Conservation (phyloP, 2,888 invertebrate species). For the Branchellion lobata region DNA sequence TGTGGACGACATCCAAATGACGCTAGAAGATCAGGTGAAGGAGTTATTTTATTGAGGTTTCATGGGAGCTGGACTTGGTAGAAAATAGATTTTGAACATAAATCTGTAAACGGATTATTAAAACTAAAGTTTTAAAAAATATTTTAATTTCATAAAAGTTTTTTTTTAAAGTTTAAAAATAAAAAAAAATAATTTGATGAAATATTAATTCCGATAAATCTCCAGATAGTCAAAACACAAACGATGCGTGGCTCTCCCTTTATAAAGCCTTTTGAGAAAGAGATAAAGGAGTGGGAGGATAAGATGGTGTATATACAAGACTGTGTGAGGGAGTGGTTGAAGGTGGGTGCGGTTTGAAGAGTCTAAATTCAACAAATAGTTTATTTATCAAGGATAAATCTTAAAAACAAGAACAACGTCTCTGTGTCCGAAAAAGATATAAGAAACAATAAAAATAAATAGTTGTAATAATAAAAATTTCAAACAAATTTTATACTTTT, state of each 20-base stretch:
- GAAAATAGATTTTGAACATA: no score
- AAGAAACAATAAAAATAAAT: not conserved
- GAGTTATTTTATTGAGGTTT: not conserved
- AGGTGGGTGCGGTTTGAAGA: slow-evolving; percentile 51
- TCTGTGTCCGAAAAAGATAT: not conserved
- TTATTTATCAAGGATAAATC: not conserved
- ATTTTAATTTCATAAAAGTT: no score
- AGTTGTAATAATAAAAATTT: no score
- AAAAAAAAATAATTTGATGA: no score
- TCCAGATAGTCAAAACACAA: slow-evolving; percentile 62
- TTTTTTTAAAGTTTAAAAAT: no score
- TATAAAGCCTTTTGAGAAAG: slow-evolving; percentile 63
- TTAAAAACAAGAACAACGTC: not conserved
- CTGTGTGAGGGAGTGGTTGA: slow-evolving; percentile 63
- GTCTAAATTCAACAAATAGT: not conserved
- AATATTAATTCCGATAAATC: no score
- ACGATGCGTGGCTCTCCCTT: slow-evolving; percentile 63
- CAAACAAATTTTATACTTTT: no score
- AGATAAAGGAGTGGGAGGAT: slow-evolving; percentile 63
- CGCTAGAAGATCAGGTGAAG: slow-evolving; percentile 60
- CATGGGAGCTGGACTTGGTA: no score
- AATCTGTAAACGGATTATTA: no score
- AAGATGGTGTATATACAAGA: slow-evolving; percentile 61
- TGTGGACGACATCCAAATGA: slow-evolving; percentile 63
- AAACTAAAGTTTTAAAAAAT: no score